Percentiles rank a stretch among this genome's conserved stretches.
phyloP scores from a whole-genome alignment of 2,113 vertebrate genomes.

The Silurus asotus region DNA sequence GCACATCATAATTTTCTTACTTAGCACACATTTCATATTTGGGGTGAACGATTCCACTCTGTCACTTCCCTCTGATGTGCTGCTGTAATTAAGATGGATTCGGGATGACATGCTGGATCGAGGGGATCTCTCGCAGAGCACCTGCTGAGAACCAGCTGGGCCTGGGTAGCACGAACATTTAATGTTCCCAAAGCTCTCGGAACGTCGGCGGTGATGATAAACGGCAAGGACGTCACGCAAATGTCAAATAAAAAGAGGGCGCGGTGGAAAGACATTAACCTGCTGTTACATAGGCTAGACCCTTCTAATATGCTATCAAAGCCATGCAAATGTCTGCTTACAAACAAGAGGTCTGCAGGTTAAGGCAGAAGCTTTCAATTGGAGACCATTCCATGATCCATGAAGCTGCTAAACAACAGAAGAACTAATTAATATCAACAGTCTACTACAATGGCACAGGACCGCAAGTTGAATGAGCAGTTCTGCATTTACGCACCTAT shows the following conservation, averaged over 20 bases:
- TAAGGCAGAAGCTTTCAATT: neutral
- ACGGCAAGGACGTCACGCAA: constrained; percentile 25
- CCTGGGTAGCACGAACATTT: constrained; percentile 18
- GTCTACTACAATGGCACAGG: no score
- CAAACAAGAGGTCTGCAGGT: no score
- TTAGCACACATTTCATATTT: constrained; percentile 36
- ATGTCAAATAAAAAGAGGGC: constrained; percentile 48
- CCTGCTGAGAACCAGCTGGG: constrained; percentile 44
- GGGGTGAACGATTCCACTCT: constrained; percentile 35
- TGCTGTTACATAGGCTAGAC: constrained; percentile 43
- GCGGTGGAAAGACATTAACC: constrained; percentile 41
- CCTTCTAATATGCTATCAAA: constrained; percentile 41
- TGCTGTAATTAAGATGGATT: constrained; percentile 49
- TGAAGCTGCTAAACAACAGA: no score
- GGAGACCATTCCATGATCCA: no score
- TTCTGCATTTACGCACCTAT: no score
- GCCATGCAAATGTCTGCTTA: neutral
- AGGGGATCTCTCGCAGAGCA: constrained; percentile 28
- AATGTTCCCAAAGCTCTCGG: neutral
- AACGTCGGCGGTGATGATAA: constrained; percentile 34
- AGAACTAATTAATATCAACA: no score
- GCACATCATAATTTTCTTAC: constrained; percentile 37
- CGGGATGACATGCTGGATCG: constrained; percentile 17
- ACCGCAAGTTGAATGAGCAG: no score
- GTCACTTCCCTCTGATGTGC: constrained; percentile 24